Evolutionary conservation across 2,888 invertebrate species (phyloP).

Genomic region (Nomada fabriciana): DNA sequence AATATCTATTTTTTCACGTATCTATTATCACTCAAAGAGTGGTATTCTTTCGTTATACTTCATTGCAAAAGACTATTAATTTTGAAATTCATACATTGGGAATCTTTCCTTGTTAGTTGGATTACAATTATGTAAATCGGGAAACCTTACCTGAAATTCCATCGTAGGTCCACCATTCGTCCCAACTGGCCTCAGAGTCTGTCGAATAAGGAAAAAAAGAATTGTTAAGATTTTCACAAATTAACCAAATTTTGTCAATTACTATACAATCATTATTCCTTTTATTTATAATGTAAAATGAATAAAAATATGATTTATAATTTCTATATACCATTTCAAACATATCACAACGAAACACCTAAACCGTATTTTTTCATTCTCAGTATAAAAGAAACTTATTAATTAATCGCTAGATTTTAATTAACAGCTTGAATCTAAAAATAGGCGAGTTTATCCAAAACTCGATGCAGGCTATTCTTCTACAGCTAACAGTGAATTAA

Average conservation of each 20-base stretch:
- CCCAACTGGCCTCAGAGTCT: conserved; percentile 92
- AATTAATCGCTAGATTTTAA: no score
- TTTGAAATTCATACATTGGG: neutral
- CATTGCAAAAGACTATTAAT: neutral
- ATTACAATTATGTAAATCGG: conserved; percentile 8
- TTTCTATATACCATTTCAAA: no score
- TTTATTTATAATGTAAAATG: neutral
- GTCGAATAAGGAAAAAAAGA: conserved; percentile 81
- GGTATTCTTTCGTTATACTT: neutral
- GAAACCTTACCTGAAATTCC: conserved; percentile 90
- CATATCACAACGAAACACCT: no score
- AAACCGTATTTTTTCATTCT: no score
- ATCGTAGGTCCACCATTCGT: conserved; percentile 95
- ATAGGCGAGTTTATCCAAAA: neutral
- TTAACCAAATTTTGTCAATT: neutral
- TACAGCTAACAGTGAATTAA: conserved; percentile 5
- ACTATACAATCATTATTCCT: neutral
- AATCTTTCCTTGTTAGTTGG: conserved; percentile 1
- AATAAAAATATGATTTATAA: neutral
- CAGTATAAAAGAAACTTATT: no score
- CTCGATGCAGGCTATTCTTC: conserved; percentile 6
- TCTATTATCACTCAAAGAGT: neutral
- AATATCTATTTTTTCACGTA: no score
- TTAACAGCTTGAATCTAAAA: no score
- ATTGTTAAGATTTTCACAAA: conserved; percentile 5